Base-by-base conservation (phyloP, 1,140 invertebrate species). In the Aricia agestis region DNA sequence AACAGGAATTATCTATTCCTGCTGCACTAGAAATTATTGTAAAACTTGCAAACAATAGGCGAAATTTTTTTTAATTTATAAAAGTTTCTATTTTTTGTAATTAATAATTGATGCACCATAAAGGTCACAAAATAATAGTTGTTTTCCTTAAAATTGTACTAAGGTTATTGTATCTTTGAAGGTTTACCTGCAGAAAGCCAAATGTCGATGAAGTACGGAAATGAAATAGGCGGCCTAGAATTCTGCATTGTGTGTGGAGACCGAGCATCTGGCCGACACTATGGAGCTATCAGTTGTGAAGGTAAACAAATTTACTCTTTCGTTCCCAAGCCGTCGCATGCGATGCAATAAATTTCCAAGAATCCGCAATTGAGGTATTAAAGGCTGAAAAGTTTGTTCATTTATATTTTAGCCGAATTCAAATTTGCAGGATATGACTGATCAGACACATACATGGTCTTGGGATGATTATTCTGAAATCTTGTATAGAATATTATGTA, bases 241-340 rank as follows among this genome's bases (percentile, higher is more conserved):
- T 93, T 97, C 32, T 99, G 98, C 87, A 96, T 98, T 61, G 98
- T 99, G 2, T 99, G 98, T 91, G 98, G 98, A 0, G 98, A 99
- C 87, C 93, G 97, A 74, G 97, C 98, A 6, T 98, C 97, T 87
- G 97, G 98, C 52, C 94, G 98, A 68, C 98, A 99, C 82, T 98
- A 98, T 92, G 98, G 98, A 66, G 98, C 97, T 69, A 98, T 98
- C 67, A 97, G 96, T 81, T 98, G 97, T 91, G 97, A 98, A 93
- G 97, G 91, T 92, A 78, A 72, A 66, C 25, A 25, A 25, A 25
- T n/a, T n/a, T n/a, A n/a, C n/a, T n/a, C n/a, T n/a, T n/a, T n/a
- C n/a, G n/a, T n/a, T n/a, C n/a, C n/a, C n/a, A n/a, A n/a, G n/a
- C n/a, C n/a, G n/a, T n/a, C n/a, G n/a, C n/a, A n/a, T n/a, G n/a